Conservation (phyloP, 92 coral and sea anemone genomes). For the Parazoanthus atlanticus region DNA sequence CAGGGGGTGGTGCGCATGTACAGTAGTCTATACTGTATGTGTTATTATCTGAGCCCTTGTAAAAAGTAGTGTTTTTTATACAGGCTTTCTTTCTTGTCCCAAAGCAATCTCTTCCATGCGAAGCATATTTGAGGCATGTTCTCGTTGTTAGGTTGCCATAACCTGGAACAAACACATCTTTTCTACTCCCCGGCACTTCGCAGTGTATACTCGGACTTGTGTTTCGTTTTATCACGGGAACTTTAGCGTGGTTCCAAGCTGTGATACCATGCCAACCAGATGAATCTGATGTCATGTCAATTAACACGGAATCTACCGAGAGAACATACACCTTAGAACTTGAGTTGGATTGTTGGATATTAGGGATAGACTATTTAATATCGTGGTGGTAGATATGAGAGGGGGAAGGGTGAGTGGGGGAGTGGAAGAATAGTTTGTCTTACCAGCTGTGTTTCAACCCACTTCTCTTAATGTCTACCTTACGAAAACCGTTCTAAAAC, state of each 20-base stretch:
- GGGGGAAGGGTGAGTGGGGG: too few species aligned
- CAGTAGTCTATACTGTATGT: not conserved
- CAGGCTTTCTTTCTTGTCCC: not conserved
- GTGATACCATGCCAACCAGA: slow-evolving; percentile 1
- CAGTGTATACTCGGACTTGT: slow-evolving; percentile 2
- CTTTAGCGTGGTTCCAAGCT: not conserved
- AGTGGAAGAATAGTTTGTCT: too few species aligned
- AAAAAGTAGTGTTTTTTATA: too few species aligned
- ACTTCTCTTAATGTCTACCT: not conserved
- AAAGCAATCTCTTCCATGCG: slow-evolving; percentile 9
- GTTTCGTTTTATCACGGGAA: slow-evolving; percentile 19
- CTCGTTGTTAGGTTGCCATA: not conserved
- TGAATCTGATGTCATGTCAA: not conserved
- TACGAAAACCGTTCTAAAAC: not conserved
- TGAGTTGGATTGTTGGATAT: not conserved
- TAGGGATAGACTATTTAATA: too few species aligned
- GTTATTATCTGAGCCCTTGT: not conserved
- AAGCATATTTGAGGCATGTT: slow-evolving; percentile 6
- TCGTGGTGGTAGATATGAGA: too few species aligned
- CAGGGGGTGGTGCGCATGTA: not conserved
- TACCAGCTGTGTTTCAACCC: not conserved
- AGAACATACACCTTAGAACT: not conserved
- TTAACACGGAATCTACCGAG: not conserved
- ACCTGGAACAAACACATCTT: not conserved
- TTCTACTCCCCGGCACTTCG: not conserved